Evolutionary conservation across 1,140 invertebrate genomes (phyloP), one percentile per base, ranked within the genome.

Genomic region (Neuroterus valhalla): DNA sequence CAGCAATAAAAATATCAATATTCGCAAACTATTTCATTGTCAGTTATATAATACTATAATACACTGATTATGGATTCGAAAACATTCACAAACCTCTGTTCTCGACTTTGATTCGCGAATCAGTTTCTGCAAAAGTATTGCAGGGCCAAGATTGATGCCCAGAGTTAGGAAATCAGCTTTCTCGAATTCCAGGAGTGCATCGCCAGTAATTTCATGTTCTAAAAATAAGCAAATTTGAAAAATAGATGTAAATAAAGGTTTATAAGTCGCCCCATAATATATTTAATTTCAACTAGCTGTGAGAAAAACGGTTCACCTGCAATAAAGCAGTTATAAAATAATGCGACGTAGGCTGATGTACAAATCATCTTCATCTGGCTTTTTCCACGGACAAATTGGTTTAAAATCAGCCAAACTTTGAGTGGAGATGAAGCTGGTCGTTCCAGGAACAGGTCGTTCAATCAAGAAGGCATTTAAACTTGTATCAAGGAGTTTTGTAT

Each of bases 401-500:
- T 55, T 55, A 26, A 55, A 55, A 31, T 55, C 52, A 11, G 52
- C 52, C 21, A 55, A 26, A 14, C 26, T 26, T 55, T 31, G 23
- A 15, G 21, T 55, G 23, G 11, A 17, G 17, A 71, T 19, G 52
- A 76, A 76, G 6, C 2, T 72, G 66, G 38, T 46, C 42, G 17
- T 12, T n/a, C 31, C 3, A 38, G 4, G 3, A 38, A 38, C 0
- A 38, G 3, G 3, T 0, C 8, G 1, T 19, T 52, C 5, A 26
- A 77, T 68, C 17, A n/a, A 21, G 31, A 66, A 72, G 21, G 75
- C 71, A 69, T 77, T 72, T 14, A 72, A 50, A 66, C 68, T 67
- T 15, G 23, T 31, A 43, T 76, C 66, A 46, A 76, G 68, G 15
- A 67, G 5, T 14, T 44, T 42, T 23, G 74, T 68, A 19, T 1